These are phyloP conservation scores for Coelinius sp. DNA, from an alignment of 2,888 invertebrate genomes.

Conservation along the genomic window DNA sequence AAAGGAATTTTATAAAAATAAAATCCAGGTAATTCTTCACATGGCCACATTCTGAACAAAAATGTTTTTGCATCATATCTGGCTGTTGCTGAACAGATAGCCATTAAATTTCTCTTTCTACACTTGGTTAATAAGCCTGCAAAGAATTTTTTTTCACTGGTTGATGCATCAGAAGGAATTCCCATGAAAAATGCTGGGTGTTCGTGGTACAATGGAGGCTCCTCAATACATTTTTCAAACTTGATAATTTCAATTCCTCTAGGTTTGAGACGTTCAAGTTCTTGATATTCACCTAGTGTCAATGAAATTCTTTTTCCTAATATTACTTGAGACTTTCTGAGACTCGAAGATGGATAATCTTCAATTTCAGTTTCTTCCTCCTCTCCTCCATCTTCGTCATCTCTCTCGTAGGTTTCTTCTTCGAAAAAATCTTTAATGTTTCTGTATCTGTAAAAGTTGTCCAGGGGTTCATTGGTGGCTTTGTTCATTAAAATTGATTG, in stretches of 20 bases:
- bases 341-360: background rate
- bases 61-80: background rate
- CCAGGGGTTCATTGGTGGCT: constrained; percentile 31
- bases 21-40: constrained; percentile 21
- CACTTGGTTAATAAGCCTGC: background rate
- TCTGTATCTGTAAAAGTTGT: background rate
- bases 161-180: background rate
- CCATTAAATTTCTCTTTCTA: constrained; percentile 6
- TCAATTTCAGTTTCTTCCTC: background rate
- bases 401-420: background rate
- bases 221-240: background rate
- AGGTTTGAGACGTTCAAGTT: background rate
- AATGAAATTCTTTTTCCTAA: constrained; percentile 12
- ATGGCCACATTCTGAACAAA: constrained; percentile 27
- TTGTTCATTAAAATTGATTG: background rate
- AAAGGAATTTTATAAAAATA: constrained; percentile 23
- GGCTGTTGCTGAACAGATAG: constrained; percentile 20
- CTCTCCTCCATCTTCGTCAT: background rate
- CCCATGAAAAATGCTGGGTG: constrained; percentile 11
- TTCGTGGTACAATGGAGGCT: constrained; percentile 4
- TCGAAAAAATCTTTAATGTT: background rate
- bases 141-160: constrained; percentile 18
- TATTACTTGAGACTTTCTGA: background rate
- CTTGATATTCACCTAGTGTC: background rate
- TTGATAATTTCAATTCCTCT: constrained; percentile 27